Conservation (phyloP, 1,140 invertebrate genomes). For the Idris sp. region DNA sequence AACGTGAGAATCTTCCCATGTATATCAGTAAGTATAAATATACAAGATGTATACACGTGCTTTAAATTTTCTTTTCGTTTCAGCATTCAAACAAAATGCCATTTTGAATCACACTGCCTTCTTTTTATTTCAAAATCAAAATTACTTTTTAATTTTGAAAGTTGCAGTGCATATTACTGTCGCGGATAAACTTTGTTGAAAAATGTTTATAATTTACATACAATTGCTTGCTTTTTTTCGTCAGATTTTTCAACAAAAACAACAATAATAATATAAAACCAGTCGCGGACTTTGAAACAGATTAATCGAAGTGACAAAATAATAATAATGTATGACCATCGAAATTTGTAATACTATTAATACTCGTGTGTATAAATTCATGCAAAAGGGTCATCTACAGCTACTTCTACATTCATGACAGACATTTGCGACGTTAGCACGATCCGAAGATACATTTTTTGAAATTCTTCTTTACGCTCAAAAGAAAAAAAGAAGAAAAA, state of each 20-base stretch:
- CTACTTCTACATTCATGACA: slow-evolving; percentile 60
- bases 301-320: no score
- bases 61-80: background rate
- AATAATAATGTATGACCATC: no score
- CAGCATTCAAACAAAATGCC: slow-evolving; percentile 15
- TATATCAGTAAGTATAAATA: slow-evolving; percentile 56
- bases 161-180: background rate
- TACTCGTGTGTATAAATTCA: slow-evolving; percentile 67
- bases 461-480: no score
- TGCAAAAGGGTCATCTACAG: slow-evolving; percentile 64
- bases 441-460: slow-evolving; percentile 18
- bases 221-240: no score
- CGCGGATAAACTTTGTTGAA: no score
- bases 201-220: no score
- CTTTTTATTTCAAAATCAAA: no score
- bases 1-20: slow-evolving; percentile 42
- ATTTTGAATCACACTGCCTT: background rate
- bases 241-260: background rate
- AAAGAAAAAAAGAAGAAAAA: no score
- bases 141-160: no score
- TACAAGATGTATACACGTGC: slow-evolving; percentile 44
- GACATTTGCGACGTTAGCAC: slow-evolving; percentile 44
- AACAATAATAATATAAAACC: no score
- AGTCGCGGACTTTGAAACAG: no score
- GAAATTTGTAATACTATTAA: slow-evolving; percentile 65